Base-by-base conservation (phyloP, 2,113 vertebrate genomes). In the Trinectes maculatus region DNA sequence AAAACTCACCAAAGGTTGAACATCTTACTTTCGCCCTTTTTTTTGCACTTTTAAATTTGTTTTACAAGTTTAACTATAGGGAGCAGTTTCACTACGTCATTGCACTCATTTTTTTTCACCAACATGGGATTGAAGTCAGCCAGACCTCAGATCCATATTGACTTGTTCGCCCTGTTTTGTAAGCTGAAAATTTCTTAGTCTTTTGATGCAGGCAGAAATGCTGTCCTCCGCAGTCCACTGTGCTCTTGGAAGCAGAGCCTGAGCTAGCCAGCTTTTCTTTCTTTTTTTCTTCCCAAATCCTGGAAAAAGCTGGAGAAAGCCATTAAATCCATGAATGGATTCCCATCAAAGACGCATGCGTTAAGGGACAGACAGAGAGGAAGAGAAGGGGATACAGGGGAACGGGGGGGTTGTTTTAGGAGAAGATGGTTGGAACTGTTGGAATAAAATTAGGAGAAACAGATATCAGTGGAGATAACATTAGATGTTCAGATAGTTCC, bases 251-350 rank as follows among this genome's bases (percentile, higher is more conserved):
- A 86, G 89, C 80, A 57, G 54, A 85, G 83, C 66, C 55, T 43
- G 70, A 60, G 73, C 77, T 36, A 58, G 46, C 49, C 57, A 53
- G 74, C 59, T 74, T 81, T 83, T 74, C 34, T 49, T 49, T 43
- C 28, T 56, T 59, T 51, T 59, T 22, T 65, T 49, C 29, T 28
- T 91, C 68, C 85, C 77, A 89, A 87, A 89, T 91, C 78, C 80
- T 71, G 57, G 66, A 83, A 84, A 87, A 89, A 89, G 77, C 82
- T 55, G 46, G 82, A 87, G 77, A 93, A 92, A 92, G 91, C 91
- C 91, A 92, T 92, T 92, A 92, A 93, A 92, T 91, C 90, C 89
- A 86, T 90, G 85, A 91, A 92, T 92, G 89, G 87, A 87, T 92
- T 92, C 86, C 82, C 88, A 91, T 92, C 89, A 92, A 91, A 93